Evolutionary conservation across 2,888 invertebrate genomes (phyloP), one percentile per base, ranked within the genome.

Genomic region (Tetranychus piercei): DNA sequence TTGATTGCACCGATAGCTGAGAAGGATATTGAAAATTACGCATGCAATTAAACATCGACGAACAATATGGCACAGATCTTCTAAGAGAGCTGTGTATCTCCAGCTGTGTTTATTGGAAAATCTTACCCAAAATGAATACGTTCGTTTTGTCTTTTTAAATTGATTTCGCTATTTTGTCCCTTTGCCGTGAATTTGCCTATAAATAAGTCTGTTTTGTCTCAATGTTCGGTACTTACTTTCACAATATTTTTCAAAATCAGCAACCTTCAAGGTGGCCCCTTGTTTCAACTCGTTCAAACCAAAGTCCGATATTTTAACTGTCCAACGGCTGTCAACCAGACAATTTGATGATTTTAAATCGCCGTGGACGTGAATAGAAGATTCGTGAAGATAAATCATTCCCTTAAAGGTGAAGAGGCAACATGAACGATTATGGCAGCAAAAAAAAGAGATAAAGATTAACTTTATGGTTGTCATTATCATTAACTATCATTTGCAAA

Each of bases 321-420:
- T 92, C 96, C 96, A 97, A 78, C 97, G 88, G 78, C 94, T 93
- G 74, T 95, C 96, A 74, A 97, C 94, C 76, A 97, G 92, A 85
- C 97, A 97, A 86, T 99, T 97, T 79, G 96, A 94, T 77, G 94
- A 94, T 85, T 97, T 97, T 80, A 99, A 88, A 87, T 97, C 97
- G 79, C 97, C 97, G 84, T 99, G 97, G 83, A 80, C 80, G 69
- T 80, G 79, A 11, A 85, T 78, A 45, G 83, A 83, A 72, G 83
- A 83, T 77, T 84, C 84, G 79, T 85, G 89, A 1, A 86, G 80
- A 79, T 83, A 84, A 65, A 88, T 90, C 85, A 91, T 86, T 0
- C 91, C 91, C 92, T 92, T 34, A 34, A 34, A 34, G 34, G 3
- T 34, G 0, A 34, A 34, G 5, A 34, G 23, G 23, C 34, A 34